phyloP scores from a whole-genome alignment of 2,888 invertebrate genomes.

The Cheilosia soror region DNA sequence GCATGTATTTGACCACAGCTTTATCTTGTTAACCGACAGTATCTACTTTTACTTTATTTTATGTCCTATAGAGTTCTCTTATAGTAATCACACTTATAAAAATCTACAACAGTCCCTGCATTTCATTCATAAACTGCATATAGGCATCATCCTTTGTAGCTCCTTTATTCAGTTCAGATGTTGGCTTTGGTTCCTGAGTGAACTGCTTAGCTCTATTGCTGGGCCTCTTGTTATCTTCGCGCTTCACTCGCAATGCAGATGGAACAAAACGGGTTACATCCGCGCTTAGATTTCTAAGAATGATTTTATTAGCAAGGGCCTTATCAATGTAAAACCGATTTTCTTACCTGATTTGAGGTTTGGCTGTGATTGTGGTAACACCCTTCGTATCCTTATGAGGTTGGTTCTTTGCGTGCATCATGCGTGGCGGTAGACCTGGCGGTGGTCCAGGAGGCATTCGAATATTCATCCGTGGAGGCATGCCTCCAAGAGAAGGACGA shows the following conservation, averaged over 20 bases:
- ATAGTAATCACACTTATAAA: neutral
- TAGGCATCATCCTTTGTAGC: conserved; percentile 98
- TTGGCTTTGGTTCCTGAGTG: conserved; percentile 83
- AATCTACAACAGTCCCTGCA: conserved; percentile 93
- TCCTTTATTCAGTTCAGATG: conserved; percentile 81
- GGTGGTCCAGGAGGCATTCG: conserved; percentile 88
- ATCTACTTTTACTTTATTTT: neutral
- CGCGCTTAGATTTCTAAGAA: conserved; percentile 89
- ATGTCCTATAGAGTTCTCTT: conserved; percentile 30
- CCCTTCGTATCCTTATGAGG: conserved; percentile 87
- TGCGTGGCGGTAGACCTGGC: conserved; percentile 85
- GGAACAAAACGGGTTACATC: conserved; percentile 98
- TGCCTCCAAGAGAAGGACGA: conserved; percentile 86
- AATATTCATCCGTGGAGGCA: conserved; percentile 86
- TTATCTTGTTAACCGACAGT: neutral
- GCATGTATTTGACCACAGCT: no score
- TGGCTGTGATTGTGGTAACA: conserved; percentile 96
- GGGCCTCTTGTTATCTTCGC: conserved; percentile 89
- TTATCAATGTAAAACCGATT: neutral
- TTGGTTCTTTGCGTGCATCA: conserved; percentile 90
- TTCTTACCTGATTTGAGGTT: conserved; percentile 93
- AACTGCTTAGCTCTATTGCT: conserved; percentile 84
- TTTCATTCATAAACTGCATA: conserved; percentile 99
- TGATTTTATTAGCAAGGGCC: neutral
- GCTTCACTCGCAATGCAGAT: conserved; percentile 94